Base-by-base conservation (phyloP, 1,140 invertebrate genomes). In the Palaemon carinicauda region DNA sequence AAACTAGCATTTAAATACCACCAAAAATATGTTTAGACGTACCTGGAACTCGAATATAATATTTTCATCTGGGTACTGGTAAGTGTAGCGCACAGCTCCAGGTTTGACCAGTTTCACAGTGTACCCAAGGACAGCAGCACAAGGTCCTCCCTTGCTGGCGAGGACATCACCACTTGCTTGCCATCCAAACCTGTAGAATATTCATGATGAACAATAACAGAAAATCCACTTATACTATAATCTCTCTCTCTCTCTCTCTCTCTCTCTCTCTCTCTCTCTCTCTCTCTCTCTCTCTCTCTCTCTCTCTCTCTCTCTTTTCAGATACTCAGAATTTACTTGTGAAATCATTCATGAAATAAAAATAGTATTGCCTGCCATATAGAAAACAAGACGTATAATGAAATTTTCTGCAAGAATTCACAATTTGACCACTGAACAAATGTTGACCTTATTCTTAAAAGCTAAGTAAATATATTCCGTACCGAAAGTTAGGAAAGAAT, bases 31-130 rank as follows among this genome's bases (percentile, higher is more conserved):
- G 4, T n/a, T 41, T 1, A 17, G 41, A 89, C 90, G 90, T 90
- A 93, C 93, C 89, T 91, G 91, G 86, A 93, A 93, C 77, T 93
- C 91, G 89, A 93, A 93, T n/a, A 93, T 90, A n/a, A 92, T 90
- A 19, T 91, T 91, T 56, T 92, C 91, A 89, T 93, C 92, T 5
- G 91, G 90, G 88, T 92, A 93, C 90, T 94, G 93, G 89, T 94
- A 94, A 15, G 91, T 91, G 89, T 93, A 94, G 4, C 87, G 90
- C 0, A 94, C 89, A 74, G 89, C 90, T 51, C 93, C 93, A 21
- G 92, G 91, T 82, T 92, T 93, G 10, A 94, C 92, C 19, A 94
- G 90, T n/a, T 92, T 92, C 19, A 92, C 92, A 24, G 92, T 92
- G 90, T 93, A 93, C 2, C 91, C 90, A 41, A 94, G 90, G 7